Conservation (phyloP, 1,140 invertebrate genomes). For the Diabrotica virgifera region DNA sequence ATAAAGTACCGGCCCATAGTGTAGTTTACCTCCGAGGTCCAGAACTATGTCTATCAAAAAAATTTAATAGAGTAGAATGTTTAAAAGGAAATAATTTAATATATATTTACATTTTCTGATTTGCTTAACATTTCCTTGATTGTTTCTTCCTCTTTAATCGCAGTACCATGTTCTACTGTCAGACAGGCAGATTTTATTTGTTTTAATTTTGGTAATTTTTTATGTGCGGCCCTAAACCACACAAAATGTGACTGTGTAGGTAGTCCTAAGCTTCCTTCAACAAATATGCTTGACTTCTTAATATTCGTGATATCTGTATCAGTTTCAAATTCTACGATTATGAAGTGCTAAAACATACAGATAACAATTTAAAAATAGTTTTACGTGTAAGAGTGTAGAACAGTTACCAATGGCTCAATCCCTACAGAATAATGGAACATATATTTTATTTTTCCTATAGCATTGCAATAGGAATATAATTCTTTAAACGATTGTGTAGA, state of each 20-base stretch:
- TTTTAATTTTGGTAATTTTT: constrained; percentile 38
- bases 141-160: constrained; percentile 31
- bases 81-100: no score
- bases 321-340: constrained; percentile 64
- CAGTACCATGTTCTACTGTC: constrained; percentile 41
- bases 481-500: constrained; percentile 60
- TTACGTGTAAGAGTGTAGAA: constrained; percentile 3
- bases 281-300: constrained; percentile 48
- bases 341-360: constrained; percentile 56
- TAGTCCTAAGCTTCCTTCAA: constrained; percentile 54
- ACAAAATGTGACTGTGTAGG: constrained; percentile 62
- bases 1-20: no score
- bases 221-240: constrained; percentile 60
- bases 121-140: constrained; percentile 37
- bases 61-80: no score
- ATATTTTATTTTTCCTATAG: constrained; percentile 57
- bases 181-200: constrained; percentile 31
- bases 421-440: constrained; percentile 62
- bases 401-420: constrained; percentile 46
- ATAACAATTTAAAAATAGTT: not conserved
- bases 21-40: no score
- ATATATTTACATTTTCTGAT: constrained; percentile 32
- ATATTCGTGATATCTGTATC: constrained; percentile 49
- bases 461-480: constrained; percentile 61
- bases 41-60: not conserved